Evolutionary conservation across 2,888 invertebrate genomes (phyloP), one percentile per base, ranked within the genome.

Genomic region (Latrodectus hesperus): DNA sequence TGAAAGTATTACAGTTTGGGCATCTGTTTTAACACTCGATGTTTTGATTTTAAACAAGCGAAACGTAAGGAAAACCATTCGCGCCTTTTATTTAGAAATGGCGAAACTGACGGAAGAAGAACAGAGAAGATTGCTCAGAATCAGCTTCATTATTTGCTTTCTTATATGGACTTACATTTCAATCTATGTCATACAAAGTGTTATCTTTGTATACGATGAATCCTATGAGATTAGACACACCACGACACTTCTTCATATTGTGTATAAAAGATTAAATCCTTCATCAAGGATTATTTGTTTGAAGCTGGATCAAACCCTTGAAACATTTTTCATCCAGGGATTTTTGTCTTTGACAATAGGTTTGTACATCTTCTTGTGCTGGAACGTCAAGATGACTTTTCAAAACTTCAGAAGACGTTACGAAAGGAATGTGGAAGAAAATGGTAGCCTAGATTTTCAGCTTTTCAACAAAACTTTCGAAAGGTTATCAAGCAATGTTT

Each of bases 1-100:
- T 9, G 84, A 84, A 55, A 84, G 84, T 17, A 67, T 67, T 38
- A n/a, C 84, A 1, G 17, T 78, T 2, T 84, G 84, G 84, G 4
- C 84, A 14, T 78, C 78, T 16, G 78, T 84, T 26, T 16, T 84
- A 10, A 78, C 73, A 17, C 65, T 65, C 17, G 84, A 78, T 16
- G 51, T 67, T 16, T 9, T 84, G 2, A 22, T 84, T 38, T 38
- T 75, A 16, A 84, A 65, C 11, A 65, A 38, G 12, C 71, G 78
- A 26, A 51, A 67, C 4, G 67, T 84, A 14, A 55, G 65, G 3
- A 77, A 73, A 49, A 55, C 72, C 8, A 64, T 84, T 49, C 17
- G 16, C 2, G 11, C 49, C 16, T 49, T 73, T 5, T 11, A 65
- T 3, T 1, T 12, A 12, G 78, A 84, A 14, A 67, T 78, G 17